phyloP scores from a whole-genome alignment of 2,888 invertebrate species.

The Lasiommata megera region DNA sequence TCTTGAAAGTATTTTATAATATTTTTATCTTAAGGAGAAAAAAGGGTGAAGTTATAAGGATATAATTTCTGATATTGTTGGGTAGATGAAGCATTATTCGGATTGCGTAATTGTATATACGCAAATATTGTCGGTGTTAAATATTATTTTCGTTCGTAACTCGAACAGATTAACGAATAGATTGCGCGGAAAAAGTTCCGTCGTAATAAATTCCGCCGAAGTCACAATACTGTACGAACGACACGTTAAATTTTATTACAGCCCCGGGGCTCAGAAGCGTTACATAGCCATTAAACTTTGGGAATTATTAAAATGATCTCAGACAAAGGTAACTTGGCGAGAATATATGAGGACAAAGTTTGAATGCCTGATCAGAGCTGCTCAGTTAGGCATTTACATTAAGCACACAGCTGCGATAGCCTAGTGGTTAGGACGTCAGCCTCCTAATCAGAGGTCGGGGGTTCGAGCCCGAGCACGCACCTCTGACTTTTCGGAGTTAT shows the following conservation, averaged over 20 bases:
- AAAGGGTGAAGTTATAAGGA: no score
- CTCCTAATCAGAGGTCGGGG: no score
- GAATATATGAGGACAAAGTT: constrained; percentile 21
- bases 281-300: constrained; percentile 67
- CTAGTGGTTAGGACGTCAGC: no score
- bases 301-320: constrained; percentile 73
- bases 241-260: constrained; percentile 74
- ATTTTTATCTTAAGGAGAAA: no score
- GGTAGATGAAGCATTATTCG: no score
- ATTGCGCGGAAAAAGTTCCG: constrained; percentile 63
- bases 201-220: constrained; percentile 61
- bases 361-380: constrained; percentile 17
- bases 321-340: constrained; percentile 52
- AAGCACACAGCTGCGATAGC: no score
- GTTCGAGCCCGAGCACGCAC: no score
- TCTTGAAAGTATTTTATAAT: no score
- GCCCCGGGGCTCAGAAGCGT: constrained; percentile 49
- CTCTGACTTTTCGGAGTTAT: no score
- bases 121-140: no score
- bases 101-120: background rate
- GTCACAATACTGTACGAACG: constrained; percentile 58
- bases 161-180: constrained; percentile 61
- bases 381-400: background rate
- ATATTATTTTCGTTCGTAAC: constrained; percentile 13
- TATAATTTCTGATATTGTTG: no score